These are phyloP conservation scores for Haliclona indistincta DNA, from an alignment of 37 sponge, comb jelly and placozoan genomes.

Conservation along the genomic window DNA sequence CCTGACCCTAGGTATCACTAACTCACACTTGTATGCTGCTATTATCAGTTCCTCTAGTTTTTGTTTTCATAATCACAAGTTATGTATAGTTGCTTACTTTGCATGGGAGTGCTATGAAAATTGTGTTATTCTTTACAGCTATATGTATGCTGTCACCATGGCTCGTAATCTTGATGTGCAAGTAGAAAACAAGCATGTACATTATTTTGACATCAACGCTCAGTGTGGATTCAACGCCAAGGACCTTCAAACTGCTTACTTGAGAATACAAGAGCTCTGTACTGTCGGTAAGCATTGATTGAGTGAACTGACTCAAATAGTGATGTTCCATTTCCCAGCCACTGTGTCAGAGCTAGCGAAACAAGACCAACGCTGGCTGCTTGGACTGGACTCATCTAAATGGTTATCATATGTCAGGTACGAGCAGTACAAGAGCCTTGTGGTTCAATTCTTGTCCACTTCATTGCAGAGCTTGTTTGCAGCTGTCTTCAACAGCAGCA, in stretches of 20 bases:
- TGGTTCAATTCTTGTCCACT: too few relatives aligned
- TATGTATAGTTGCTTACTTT: too few relatives aligned
- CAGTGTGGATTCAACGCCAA: conserved; percentile 43
- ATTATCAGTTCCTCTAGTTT: too few relatives aligned
- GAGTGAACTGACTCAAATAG: neutral
- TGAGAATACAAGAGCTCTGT: conserved; percentile 52
- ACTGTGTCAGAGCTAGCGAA: conserved; percentile 17
- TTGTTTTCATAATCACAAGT: too few relatives aligned
- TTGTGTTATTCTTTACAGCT: conserved; percentile 23
- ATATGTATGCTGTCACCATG: conserved; percentile 57
- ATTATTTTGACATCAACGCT: conserved; percentile 18
- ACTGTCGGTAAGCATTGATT: conserved; percentile 34
- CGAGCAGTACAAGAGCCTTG: too few relatives aligned
- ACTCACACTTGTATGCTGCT: too few relatives aligned
- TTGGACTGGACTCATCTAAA: conserved; percentile 41
- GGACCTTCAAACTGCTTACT: conserved; percentile 42
- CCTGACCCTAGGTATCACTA: conserved; percentile 67
- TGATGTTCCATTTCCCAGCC: conserved; percentile 9
- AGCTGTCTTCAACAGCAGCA: conserved; percentile 10
- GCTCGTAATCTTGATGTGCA: conserved; percentile 47
- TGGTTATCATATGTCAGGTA: conserved; percentile 52
- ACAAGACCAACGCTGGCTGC: conserved; percentile 60
- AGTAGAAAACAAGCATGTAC: conserved; percentile 45
- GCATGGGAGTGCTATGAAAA: too few relatives aligned
- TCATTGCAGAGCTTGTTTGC: too few relatives aligned